Evolutionary conservation across 2,797 vertebrate genomes (phyloP), one percentile per base, ranked within the genome.

Genomic region (Crax fasciolata): DNA sequence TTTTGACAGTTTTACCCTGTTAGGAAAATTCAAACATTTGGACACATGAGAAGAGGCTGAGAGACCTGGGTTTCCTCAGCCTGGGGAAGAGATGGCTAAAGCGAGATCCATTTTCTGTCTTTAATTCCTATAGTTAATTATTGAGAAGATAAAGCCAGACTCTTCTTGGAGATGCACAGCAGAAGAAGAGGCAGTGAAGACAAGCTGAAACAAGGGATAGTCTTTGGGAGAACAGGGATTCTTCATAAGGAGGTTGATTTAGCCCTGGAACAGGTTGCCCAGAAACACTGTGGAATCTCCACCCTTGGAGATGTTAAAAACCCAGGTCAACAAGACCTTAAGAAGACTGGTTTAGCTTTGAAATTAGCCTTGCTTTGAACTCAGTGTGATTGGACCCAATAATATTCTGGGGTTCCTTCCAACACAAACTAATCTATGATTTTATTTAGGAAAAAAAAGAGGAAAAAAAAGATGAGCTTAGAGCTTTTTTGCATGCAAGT

Each of bases 1-100:
- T 43, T 54, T 25, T 81, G 46, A 62, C 9, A 52, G 17, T 81
- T 79, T 35, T 65, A 49, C 39, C 24, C 19, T 76, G 21, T 63
- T 62, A 76, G 48, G 82, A 76, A 92, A 90, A 81, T 43, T 23
- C 61, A 83, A 84, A 63, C 16, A 27, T 66, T 92, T 86, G 51
- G 19, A 65, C 15, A 18, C n/a, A 24, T 10, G 19, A 85, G 25
- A 67, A 35, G 19, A 67, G 38, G 59, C 11, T 24, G 65, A 87
- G 63, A 44, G 32, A 43, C 7, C 6, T 78, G 70, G 1, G 6
- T 75, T 88, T 93, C 43, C 66, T 82, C n/a, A 73, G 8, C 27
- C 35, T 63, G 52, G 27, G 70, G 62, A 79, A 58, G n/a, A 73
- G 39, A 38, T 14, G 15, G 15, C 13, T 81, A 20, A 75, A 61